Percentiles rank a stretch among this genome's conserved stretches.
phyloP scores from a whole-genome alignment of 1,140 invertebrate genomes.

The Himalopsyche phryganea region DNA sequence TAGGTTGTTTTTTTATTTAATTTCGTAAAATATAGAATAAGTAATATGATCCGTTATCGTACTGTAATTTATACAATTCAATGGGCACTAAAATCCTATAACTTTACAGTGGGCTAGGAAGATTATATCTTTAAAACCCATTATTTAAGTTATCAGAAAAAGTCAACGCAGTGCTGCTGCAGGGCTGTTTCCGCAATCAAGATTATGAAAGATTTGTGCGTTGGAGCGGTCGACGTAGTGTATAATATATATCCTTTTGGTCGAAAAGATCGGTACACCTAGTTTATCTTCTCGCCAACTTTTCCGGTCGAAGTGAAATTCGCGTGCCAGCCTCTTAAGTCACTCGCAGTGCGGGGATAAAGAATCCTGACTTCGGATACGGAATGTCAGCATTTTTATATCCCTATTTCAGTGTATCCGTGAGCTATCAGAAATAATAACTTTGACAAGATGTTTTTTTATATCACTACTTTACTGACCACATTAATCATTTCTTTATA shows the following conservation, averaged over 20 bases:
- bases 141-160: slow-evolving; percentile 19
- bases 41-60: too few relatives aligned
- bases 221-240: slow-evolving; percentile 36
- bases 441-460: too few relatives aligned
- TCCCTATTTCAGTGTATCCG: slow-evolving; percentile 19
- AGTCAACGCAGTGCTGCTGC: slow-evolving; percentile 2
- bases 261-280: slow-evolving; percentile 46
- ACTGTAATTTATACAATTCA: too few relatives aligned
- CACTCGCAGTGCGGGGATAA: slow-evolving; percentile 26
- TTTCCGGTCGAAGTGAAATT: slow-evolving; percentile 14
- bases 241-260: slow-evolving; percentile 41
- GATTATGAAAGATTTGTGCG: slow-evolving; percentile 57
- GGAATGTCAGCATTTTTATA: slow-evolving; percentile 32
- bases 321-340: slow-evolving; percentile 15
- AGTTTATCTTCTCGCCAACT: slow-evolving; percentile 25
- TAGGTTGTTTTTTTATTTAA: too few relatives aligned
- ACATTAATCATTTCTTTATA: too few relatives aligned
- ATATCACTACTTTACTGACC: too few relatives aligned
- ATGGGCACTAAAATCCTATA: too few relatives aligned
- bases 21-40: too few relatives aligned
- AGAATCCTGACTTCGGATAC: slow-evolving; percentile 23
- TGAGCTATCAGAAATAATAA: slow-evolving; percentile 6
- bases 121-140: slow-evolving; percentile 5
- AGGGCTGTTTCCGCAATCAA: slow-evolving; percentile 32
- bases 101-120: too few relatives aligned